Conservation (phyloP, 2,113 vertebrate species). For the Gopherus flavomarginatus region DNA sequence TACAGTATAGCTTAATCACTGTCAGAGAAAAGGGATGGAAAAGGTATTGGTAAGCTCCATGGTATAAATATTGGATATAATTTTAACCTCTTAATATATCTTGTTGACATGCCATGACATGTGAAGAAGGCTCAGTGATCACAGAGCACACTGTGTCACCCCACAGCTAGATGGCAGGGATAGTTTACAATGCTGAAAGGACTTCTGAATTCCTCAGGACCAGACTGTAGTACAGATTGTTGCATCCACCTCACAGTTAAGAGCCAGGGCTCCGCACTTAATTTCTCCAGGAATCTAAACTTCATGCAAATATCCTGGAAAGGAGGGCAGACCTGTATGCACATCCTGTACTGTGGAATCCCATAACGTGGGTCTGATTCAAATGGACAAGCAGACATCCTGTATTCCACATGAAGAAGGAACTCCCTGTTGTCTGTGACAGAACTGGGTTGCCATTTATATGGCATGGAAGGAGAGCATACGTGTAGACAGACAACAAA, state of each 20-base stretch:
- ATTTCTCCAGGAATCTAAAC: background rate
- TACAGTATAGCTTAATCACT: background rate
- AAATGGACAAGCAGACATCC: background rate
- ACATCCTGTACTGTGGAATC: background rate
- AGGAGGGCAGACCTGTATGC: background rate
- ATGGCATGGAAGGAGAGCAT: background rate
- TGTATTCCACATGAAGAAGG: background rate
- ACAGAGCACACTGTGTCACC: background rate
- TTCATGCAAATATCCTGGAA: background rate
- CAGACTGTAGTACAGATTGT: fast-evolving
- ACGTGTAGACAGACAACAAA: background rate
- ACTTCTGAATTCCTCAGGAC: background rate
- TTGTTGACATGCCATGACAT: background rate
- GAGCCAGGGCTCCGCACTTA: background rate
- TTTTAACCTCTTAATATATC: background rate
- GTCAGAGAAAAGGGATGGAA: background rate
- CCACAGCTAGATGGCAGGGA: background rate
- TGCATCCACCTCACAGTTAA: background rate
- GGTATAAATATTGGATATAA: background rate
- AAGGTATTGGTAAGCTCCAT: background rate
- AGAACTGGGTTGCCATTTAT: background rate
- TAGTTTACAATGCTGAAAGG: background rate
- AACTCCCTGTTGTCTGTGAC: background rate
- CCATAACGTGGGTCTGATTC: background rate
- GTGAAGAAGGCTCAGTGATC: background rate